Evolutionary conservation across 1,140 invertebrate genomes (phyloP).

Genomic region (Gryllus bimaculatus): DNA sequence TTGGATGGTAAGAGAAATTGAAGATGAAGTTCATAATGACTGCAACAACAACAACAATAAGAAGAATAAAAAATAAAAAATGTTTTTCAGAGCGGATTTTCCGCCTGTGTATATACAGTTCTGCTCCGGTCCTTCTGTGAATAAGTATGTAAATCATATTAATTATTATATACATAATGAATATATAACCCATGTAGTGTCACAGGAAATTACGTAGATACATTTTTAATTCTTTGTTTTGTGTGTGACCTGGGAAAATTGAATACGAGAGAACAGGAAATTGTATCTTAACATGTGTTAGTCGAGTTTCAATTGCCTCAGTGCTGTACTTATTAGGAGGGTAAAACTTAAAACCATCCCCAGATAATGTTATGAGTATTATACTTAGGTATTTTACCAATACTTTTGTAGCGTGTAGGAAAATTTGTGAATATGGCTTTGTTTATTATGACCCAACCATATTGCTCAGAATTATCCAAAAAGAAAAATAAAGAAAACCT

Average conservation of each 20-base stretch:
- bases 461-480: background rate
- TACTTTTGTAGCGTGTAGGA: background rate
- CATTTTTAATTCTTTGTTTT: constrained; percentile 14
- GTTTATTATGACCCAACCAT: background rate
- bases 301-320: constrained; percentile 7
- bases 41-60: background rate
- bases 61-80: background rate
- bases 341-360: constrained; percentile 1
- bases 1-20: background rate
- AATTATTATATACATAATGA: constrained; percentile 16
- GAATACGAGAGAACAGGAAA: background rate
- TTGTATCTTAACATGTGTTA: background rate
- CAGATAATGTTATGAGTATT: background rate
- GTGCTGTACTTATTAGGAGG: constrained; percentile 13
- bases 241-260: background rate
- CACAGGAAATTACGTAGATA: constrained; percentile 12
- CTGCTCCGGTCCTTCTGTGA: constrained; percentile 17
- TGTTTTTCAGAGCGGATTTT: constrained; percentile 8
- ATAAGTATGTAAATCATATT: constrained; percentile 17
- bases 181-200: constrained; percentile 16
- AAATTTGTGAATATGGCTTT: background rate
- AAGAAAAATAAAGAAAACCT: background rate
- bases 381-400: background rate
- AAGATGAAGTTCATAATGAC: background rate
- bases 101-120: constrained; percentile 16